Conservation (phyloP, 2,888 invertebrate species). For the Lapara coniferarum region DNA sequence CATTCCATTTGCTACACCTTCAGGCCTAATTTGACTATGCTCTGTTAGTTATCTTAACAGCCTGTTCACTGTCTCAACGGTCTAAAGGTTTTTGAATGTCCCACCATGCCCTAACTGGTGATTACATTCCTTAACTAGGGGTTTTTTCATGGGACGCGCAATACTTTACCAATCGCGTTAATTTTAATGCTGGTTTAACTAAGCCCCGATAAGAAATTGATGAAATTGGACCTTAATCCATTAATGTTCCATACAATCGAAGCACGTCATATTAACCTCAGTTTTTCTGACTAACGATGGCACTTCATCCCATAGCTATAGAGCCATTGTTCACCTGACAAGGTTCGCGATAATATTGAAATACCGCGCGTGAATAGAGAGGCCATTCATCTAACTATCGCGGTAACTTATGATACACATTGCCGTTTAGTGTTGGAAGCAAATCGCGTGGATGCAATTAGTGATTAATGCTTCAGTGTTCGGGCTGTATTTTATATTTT, state of each 20-base stretch:
- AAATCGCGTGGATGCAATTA: conserved; percentile 19
- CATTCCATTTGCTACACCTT: no score
- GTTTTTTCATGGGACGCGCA: no score
- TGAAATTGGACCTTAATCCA: background rate
- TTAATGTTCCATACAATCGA: background rate
- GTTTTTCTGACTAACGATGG: conserved; percentile 62
- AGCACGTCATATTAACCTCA: conserved; percentile 32
- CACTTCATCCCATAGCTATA: conserved; percentile 66
- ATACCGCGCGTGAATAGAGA: conserved; percentile 66
- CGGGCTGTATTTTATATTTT: no score
- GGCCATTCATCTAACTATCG: conserved; percentile 64
- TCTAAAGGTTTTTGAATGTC: no score
- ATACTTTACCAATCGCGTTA: no score
- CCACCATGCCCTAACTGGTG: no score
- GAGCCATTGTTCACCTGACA: conserved; percentile 73
- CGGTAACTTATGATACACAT: conserved; percentile 47
- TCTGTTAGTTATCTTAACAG: no score
- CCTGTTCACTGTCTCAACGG: no score
- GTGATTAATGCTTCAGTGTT: background rate
- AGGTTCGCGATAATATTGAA: conserved; percentile 76
- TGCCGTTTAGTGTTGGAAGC: conserved; percentile 27
- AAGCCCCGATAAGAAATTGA: background rate
- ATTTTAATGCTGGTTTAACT: no score
- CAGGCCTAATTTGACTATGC: no score
- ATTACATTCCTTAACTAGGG: no score